Percentiles rank a stretch among this genome's conserved stretches.
phyloP scores from a whole-genome alignment of 2,797 vertebrate species.

The Anguilla pacifica region DNA sequence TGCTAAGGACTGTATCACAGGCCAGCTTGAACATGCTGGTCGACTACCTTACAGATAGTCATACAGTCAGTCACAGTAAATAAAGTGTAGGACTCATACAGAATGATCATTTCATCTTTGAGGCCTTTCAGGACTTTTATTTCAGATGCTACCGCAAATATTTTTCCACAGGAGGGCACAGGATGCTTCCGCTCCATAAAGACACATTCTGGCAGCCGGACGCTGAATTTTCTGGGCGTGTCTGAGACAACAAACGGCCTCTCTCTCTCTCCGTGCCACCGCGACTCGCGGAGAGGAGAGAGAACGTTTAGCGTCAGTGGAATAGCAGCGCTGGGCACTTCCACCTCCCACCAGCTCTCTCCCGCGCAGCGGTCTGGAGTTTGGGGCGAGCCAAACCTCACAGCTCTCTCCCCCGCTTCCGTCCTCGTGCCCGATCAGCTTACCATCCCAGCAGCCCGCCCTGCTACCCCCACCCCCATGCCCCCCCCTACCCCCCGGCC shows the following conservation, averaged over 20 bases:
- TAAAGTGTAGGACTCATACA: not conserved
- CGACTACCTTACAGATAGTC: not conserved
- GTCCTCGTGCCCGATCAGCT: constrained; percentile 57
- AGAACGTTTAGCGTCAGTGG: constrained; percentile 48
- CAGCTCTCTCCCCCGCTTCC: constrained; percentile 61
- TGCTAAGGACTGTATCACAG: not conserved
- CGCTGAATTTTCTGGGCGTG: constrained; percentile 25
- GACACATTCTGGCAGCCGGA: constrained; percentile 19
- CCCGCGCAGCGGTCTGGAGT: constrained; percentile 63
- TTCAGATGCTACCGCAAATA: not conserved
- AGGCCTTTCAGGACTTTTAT: not conserved
- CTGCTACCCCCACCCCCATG: constrained; percentile 18
- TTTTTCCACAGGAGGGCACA: not conserved
- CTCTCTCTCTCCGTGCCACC: not conserved
- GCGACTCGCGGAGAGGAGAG: constrained; percentile 43
- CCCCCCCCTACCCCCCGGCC: no score
- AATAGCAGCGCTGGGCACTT: constrained; percentile 59
- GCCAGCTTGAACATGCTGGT: not conserved
- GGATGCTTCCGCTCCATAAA: constrained; percentile 22
- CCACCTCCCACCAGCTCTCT: constrained; percentile 58
- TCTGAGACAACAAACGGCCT: constrained; percentile 18
- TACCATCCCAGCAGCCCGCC: constrained; percentile 41
- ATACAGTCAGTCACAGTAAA: not conserved
- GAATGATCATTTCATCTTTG: not conserved
- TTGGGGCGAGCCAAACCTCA: constrained; percentile 60